Percentiles rank a stretch among this genome's conserved stretches.
phyloP scores from a whole-genome alignment of 2,797 vertebrate species.

The Rhinatrema bivittatum region DNA sequence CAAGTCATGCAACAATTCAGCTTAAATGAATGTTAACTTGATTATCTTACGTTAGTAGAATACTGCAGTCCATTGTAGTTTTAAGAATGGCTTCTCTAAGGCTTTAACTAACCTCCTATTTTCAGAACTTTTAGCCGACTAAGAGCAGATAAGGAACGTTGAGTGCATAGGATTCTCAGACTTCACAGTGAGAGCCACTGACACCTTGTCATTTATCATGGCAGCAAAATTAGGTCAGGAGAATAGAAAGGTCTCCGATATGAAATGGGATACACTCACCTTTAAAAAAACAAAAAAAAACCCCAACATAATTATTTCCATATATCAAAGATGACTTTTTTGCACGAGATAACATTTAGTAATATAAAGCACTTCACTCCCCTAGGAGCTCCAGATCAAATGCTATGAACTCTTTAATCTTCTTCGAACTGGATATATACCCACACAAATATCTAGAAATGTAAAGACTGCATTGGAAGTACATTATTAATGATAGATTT shows the following conservation, averaged over 20 bases:
- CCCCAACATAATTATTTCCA: slow-evolving; percentile 15
- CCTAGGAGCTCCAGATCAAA: no score
- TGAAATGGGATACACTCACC: slow-evolving; percentile 28
- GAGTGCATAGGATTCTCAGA: slow-evolving; percentile 36
- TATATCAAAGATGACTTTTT: slow-evolving; percentile 19
- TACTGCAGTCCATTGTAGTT: slow-evolving; percentile 26
- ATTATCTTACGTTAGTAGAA: slow-evolving; percentile 30
- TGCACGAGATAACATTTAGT: slow-evolving; percentile 25
- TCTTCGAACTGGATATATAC: no score
- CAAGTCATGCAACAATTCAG: slow-evolving; percentile 8
- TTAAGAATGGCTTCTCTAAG: slow-evolving; percentile 21
- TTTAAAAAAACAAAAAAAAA: slow-evolving; percentile 8
- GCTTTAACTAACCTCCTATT: slow-evolving; percentile 31
- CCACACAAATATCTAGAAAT: no score
- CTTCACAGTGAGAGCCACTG: slow-evolving; percentile 31
- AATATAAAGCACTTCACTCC: no score
- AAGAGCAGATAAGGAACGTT: slow-evolving; percentile 40
- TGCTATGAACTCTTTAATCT: no score
- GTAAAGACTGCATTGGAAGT: no score
- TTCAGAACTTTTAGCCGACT: slow-evolving; percentile 35
- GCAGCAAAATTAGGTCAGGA: slow-evolving; percentile 39
- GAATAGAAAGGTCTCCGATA: slow-evolving; percentile 24
- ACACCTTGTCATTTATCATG: slow-evolving; percentile 41
- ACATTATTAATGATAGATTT: no score
- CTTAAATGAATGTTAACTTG: slow-evolving; percentile 27